These are phyloP conservation scores for Podarcis cretensis DNA, from an alignment of 2,113 vertebrate genomes.

Conservation along the genomic window DNA sequence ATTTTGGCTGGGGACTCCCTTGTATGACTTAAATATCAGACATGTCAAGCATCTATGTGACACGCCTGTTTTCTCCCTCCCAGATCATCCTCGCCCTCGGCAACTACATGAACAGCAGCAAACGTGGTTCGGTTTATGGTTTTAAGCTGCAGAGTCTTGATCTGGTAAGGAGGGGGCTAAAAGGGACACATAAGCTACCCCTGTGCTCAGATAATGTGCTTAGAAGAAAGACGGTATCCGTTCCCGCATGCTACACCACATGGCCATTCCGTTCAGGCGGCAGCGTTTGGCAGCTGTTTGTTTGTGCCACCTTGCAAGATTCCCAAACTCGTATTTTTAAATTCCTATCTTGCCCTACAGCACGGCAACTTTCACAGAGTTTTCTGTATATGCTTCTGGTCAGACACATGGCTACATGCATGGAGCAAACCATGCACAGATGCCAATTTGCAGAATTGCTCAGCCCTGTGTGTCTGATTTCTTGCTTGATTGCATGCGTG, in stretches of 20 bases:
- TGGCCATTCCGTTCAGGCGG: too few species aligned
- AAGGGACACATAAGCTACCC: neutral
- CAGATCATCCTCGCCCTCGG: conserved; percentile 95
- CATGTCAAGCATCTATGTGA: neutral
- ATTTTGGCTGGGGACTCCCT: neutral
- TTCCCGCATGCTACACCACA: too few species aligned
- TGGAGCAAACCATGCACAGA: too few species aligned
- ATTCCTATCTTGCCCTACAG: too few species aligned
- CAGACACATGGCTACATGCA: neutral
- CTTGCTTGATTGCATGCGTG: neutral
- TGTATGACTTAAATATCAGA: too few species aligned
- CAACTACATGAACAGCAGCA: conserved; percentile 99
- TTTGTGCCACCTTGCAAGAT: neutral
- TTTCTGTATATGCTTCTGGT: neutral
- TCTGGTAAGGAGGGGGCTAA: conserved; percentile 66
- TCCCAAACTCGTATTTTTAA: neutral
- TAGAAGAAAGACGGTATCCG: too few species aligned
- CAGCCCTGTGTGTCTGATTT: neutral
- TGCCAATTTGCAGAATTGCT: too few species aligned
- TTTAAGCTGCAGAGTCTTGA: conserved; percentile 79
- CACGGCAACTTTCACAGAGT: neutral
- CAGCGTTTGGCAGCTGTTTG: neutral
- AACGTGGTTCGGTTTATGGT: conserved; percentile 93
- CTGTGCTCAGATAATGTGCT: neutral
- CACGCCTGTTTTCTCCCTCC: neutral